Evolutionary conservation across 2,797 vertebrate genomes (phyloP).

Genomic region (Lacerta viridis): DNA sequence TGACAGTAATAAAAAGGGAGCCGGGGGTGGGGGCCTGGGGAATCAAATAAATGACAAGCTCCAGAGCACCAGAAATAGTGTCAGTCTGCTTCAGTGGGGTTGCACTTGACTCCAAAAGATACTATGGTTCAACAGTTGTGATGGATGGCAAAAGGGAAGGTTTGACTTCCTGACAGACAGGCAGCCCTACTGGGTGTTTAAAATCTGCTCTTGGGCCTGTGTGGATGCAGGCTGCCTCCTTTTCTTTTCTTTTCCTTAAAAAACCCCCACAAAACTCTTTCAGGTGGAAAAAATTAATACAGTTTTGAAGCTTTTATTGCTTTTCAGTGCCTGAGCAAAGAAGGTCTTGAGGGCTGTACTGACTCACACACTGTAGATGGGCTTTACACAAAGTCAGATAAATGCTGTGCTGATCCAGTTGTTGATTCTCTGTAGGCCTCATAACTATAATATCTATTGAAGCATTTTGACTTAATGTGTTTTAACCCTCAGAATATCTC

Average conservation of each 20-base stretch:
- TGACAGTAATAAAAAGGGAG: neutral
- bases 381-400: constrained; percentile 11
- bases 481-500: neutral
- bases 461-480: neutral
- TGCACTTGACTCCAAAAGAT: constrained; percentile 31
- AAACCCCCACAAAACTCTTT: neutral
- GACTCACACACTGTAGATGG: neutral
- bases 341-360: neutral
- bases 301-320: constrained; percentile 19
- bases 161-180: neutral
- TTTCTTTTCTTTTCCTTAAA: neutral
- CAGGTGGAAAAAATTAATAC: neutral
- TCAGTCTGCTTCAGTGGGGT: constrained; percentile 17
- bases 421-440: neutral
- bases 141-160: neutral
- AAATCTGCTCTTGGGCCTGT: neutral
- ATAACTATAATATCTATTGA: neutral
- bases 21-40: constrained; percentile 6
- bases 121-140: constrained; percentile 2
- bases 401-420: neutral
- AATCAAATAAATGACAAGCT: constrained; percentile 28
- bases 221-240: neutral
- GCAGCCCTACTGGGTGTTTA: neutral
- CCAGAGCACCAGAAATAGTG: constrained; percentile 11
- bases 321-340: neutral